Evolutionary conservation across 2,797 vertebrate species (phyloP).

Genomic region (Tragelaphus oryx): DNA sequence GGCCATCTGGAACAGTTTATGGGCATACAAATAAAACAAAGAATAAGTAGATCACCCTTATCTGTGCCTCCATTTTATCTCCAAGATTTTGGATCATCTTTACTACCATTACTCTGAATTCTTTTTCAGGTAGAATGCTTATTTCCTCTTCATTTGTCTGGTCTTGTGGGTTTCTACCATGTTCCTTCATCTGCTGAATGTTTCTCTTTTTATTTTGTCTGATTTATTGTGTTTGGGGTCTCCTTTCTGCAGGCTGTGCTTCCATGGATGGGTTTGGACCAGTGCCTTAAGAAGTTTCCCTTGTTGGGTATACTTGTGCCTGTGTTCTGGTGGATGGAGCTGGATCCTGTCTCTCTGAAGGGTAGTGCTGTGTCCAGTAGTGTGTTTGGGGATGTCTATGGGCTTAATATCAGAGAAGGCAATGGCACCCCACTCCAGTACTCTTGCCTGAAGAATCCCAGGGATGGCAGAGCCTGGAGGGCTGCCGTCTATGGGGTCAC

Average conservation of each 20-base stretch:
- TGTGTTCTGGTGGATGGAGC: background rate
- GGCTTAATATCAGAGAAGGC: background rate
- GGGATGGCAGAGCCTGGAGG: too few relatives aligned
- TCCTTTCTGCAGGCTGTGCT: background rate
- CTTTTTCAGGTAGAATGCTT: background rate
- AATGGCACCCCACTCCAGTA: too few relatives aligned
- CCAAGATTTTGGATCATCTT: background rate
- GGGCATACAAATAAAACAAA: background rate
- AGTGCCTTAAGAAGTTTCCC: background rate
- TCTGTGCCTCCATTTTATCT: background rate
- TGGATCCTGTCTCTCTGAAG: background rate
- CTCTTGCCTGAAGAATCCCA: too few relatives aligned
- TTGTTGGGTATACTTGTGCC: background rate
- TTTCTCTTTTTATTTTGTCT: background rate
- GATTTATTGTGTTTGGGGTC: background rate
- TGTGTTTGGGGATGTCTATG: background rate
- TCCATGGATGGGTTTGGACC: background rate
- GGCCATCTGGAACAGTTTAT: background rate
- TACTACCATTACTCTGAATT: background rate
- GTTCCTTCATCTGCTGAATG: background rate
- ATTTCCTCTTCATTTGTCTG: background rate
- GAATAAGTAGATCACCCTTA: background rate
- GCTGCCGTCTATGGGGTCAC: too few relatives aligned
- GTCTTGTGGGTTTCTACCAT: background rate
- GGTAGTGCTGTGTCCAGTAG: fast-evolving